Percentiles rank a stretch among this genome's conserved stretches.
Conservation (phyloP, 1,140 invertebrate species). For the Branchinecta lynchi region DNA sequence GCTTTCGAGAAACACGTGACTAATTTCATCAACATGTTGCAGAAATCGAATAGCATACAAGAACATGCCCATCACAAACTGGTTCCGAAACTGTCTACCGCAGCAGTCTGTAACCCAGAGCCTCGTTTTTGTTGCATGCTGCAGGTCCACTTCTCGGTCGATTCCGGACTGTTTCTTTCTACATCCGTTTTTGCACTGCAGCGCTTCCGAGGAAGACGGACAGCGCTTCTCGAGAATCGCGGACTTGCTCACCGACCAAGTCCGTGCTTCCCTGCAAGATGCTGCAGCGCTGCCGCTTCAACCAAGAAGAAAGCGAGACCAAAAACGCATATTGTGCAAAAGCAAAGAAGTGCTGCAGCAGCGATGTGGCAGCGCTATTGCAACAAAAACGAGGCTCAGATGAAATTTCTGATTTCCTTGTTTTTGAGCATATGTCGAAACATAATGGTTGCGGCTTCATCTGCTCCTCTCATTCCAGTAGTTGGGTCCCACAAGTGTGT, state of each 20-base stretch:
- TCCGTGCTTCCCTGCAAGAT: background rate
- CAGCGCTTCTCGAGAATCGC: background rate
- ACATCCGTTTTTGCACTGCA: too few species aligned
- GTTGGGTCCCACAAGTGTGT: constrained; percentile 3
- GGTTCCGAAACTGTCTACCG: too few species aligned
- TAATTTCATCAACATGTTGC: too few species aligned
- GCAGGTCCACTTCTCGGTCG: too few species aligned
- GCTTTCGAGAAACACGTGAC: too few species aligned
- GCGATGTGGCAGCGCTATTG: background rate
- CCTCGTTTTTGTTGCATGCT: too few species aligned
- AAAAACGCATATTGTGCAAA: background rate
- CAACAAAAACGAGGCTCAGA: too few species aligned
- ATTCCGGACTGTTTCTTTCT: too few species aligned
- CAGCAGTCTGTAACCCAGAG: too few species aligned
- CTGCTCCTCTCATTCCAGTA: background rate
- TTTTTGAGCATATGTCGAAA: constrained; percentile 10
- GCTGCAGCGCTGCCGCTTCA: background rate
- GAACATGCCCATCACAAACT: too few species aligned
- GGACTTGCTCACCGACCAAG: background rate
- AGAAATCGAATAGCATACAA: too few species aligned
- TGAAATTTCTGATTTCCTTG: constrained; percentile 9
- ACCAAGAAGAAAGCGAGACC: background rate
- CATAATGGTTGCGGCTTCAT: constrained; percentile 5
- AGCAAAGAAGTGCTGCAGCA: background rate
- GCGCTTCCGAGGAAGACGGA: too few species aligned